These are phyloP conservation scores for Dryadula phaetusa DNA, from an alignment of 2,888 invertebrate species.

Conservation along the genomic window DNA sequence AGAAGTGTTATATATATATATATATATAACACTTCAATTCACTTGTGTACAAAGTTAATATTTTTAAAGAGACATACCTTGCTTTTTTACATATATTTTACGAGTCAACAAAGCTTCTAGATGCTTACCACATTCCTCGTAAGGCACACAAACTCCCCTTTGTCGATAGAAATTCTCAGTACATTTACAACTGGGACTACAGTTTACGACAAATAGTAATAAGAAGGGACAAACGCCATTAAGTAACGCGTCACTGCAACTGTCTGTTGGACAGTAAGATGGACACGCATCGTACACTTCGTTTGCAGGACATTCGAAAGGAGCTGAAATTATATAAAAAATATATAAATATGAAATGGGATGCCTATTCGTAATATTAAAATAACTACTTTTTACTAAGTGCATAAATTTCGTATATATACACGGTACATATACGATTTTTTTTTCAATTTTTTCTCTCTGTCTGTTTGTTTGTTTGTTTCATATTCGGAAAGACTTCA, in stretches of 20 bases:
- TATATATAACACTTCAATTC: too few species aligned
- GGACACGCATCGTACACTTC: conserved; percentile 52
- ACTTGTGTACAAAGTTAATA: too few species aligned
- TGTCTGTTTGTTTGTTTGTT: too few species aligned
- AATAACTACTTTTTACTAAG: too few species aligned
- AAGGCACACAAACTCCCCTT: conserved; percentile 51
- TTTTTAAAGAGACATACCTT: too few species aligned
- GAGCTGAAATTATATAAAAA: conserved; percentile 35
- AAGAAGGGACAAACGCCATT: conserved; percentile 48
- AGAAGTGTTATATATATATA: too few species aligned
- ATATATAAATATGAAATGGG: background rate
- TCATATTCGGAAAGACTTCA: too few species aligned
- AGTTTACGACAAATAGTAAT: conserved; percentile 47
- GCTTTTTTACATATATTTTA: background rate
- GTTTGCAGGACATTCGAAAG: conserved; percentile 50
- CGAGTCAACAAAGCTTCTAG: too few species aligned
- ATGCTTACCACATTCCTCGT: conserved; percentile 49
- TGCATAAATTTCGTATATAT: too few species aligned
- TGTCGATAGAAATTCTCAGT: conserved; percentile 49
- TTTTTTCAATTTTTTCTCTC: too few species aligned
- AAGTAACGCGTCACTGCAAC: conserved; percentile 50
- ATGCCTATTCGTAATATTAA: too few species aligned
- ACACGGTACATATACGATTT: too few species aligned
- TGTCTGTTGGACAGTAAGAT: conserved; percentile 51
- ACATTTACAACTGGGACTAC: conserved; percentile 52